Evolutionary conservation across 2,797 vertebrate genomes (phyloP).

Genomic region (Allobates femoralis): DNA sequence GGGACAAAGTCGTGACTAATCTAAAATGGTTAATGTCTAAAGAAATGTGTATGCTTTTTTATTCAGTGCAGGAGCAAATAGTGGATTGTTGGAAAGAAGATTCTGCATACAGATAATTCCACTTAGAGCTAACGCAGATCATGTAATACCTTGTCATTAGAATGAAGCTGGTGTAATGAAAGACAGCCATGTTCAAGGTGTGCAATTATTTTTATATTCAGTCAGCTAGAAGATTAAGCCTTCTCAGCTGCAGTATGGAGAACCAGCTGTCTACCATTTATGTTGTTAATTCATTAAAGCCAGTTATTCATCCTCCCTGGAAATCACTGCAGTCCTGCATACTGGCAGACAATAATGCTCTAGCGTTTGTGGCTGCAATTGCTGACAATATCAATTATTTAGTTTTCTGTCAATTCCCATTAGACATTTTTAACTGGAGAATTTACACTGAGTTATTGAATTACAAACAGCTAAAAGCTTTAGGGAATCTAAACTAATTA

Average conservation of each 20-base stretch:
- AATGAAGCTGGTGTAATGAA: background rate
- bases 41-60: background rate
- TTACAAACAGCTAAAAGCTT: conserved; percentile 81
- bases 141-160: conserved; percentile 5
- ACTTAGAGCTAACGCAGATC: conserved; percentile 4
- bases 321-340: conserved; percentile 73
- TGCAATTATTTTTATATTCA: conserved; percentile 37
- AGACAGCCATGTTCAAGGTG: background rate
- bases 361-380: conserved; percentile 70
- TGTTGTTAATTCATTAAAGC: conserved; percentile 79
- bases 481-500: conserved; percentile 82
- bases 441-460: conserved; percentile 80
- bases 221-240: conserved; percentile 62
- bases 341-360: conserved; percentile 73
- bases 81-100: background rate
- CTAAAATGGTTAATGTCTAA: background rate
- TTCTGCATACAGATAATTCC: background rate
- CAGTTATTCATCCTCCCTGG: conserved; percentile 78
- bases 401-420: conserved; percentile 81
- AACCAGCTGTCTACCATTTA: conserved; percentile 75
- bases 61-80: background rate
- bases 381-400: conserved; percentile 79
- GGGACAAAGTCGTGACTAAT: background rate
- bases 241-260: conserved; percentile 68
- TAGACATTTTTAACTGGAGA: conserved; percentile 78